Evolutionary conservation across 1,140 invertebrate species (phyloP).

Genomic region (Zaprionus camerounensis): DNA sequence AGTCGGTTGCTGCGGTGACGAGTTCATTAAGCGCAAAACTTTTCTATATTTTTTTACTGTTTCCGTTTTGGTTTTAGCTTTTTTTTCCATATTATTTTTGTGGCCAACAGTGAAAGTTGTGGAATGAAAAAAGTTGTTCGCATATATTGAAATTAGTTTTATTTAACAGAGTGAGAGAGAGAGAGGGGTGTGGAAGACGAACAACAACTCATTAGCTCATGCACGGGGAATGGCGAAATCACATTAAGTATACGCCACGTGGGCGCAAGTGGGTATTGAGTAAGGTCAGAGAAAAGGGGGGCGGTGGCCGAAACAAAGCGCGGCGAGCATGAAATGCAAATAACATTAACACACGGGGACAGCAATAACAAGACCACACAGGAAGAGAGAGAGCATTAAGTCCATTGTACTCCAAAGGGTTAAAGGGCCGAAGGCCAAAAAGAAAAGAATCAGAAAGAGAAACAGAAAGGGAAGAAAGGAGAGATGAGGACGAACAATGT

Average conservation of each 20-base stretch:
- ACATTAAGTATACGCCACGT: slow-evolving; percentile 54
- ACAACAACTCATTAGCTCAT: slow-evolving; percentile 59
- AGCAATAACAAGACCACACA: slow-evolving; percentile 39
- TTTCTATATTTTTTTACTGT: slow-evolving; percentile 20
- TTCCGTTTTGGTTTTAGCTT: background rate
- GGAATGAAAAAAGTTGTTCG: slow-evolving; percentile 47
- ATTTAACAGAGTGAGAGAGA: slow-evolving; percentile 5
- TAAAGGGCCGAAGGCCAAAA: slow-evolving; percentile 24
- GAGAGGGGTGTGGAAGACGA: background rate
- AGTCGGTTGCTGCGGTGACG: slow-evolving; percentile 51
- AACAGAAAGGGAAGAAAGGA: background rate
- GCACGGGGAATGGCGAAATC: slow-evolving; percentile 35
- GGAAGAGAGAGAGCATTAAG: slow-evolving; percentile 8
- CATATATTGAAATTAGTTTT: slow-evolving; percentile 62
- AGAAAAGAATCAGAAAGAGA: background rate
- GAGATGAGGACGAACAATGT: background rate
- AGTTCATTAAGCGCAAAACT: slow-evolving; percentile 62
- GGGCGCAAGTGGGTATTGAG: slow-evolving; percentile 31
- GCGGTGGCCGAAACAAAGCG: slow-evolving; percentile 1
- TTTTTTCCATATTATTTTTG: slow-evolving; percentile 20
- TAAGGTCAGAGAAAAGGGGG: background rate
- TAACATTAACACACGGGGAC: slow-evolving; percentile 37
- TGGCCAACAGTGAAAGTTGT: slow-evolving; percentile 42
- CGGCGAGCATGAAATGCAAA: slow-evolving; percentile 52
- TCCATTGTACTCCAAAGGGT: slow-evolving; percentile 61